These are phyloP conservation scores for Saturnia japonica DNA, from an alignment of 2,888 invertebrate species.

Conservation along the genomic window DNA sequence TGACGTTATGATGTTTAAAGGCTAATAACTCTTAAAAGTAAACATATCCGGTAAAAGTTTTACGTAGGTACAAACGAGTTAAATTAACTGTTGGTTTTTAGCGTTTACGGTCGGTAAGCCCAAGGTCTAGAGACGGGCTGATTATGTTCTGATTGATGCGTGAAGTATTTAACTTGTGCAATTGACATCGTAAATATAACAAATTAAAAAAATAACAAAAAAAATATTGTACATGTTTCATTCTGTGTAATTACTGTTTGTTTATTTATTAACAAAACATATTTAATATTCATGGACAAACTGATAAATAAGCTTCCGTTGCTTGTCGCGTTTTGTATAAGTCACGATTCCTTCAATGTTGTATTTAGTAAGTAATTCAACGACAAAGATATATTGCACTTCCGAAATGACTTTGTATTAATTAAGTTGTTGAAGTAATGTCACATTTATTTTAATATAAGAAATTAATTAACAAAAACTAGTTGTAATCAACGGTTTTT, in stretches of 20 bases:
- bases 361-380: neutral
- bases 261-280: neutral
- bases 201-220: slow-evolving; percentile 1
- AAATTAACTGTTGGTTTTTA: slow-evolving; percentile 18
- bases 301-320: neutral
- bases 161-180: slow-evolving; percentile 13
- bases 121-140: slow-evolving; percentile 25
- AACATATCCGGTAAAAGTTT: slow-evolving; percentile 2
- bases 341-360: neutral
- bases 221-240: neutral
- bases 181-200: slow-evolving; percentile 5
- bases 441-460: neutral
- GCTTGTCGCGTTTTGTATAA: neutral
- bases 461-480: neutral
- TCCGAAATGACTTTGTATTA: slow-evolving; percentile 4
- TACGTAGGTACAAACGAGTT: neutral
- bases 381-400: neutral
- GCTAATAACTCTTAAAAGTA: neutral
- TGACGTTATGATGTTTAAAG: neutral
- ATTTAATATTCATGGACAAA: neutral
- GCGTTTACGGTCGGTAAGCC: slow-evolving; percentile 35
- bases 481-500: neutral
- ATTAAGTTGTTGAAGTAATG: neutral
- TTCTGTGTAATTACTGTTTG: neutral
- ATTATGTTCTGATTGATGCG: slow-evolving; percentile 13